These are phyloP conservation scores for Neuroterus valhalla DNA, from an alignment of 1,140 invertebrate species.

Conservation along the genomic window DNA sequence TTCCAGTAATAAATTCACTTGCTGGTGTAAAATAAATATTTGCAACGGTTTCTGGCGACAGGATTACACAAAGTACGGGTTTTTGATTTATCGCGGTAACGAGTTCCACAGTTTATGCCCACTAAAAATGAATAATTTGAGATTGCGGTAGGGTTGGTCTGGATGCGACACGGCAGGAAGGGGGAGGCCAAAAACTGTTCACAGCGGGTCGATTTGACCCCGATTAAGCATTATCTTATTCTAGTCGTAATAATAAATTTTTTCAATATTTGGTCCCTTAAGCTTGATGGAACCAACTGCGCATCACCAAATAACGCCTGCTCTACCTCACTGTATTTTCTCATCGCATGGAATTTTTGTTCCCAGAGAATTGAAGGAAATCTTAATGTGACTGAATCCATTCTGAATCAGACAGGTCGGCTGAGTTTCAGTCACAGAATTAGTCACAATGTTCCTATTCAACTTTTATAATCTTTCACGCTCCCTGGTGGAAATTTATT, in stretches of 20 bases:
- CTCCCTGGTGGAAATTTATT: too few relatives aligned
- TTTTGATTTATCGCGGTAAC: slow-evolving; percentile 55
- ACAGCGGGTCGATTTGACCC: slow-evolving; percentile 48
- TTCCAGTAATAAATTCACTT: slow-evolving; percentile 39
- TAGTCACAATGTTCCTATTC: too few relatives aligned
- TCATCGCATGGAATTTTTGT: too few relatives aligned
- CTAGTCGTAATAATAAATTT: slow-evolving; percentile 50
- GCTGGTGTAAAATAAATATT: slow-evolving; percentile 48
- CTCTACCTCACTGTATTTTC: too few relatives aligned
- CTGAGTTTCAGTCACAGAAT: too few relatives aligned
- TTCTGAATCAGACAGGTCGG: too few relatives aligned
- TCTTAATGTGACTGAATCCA: too few relatives aligned
- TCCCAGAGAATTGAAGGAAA: too few relatives aligned
- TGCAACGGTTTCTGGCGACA: slow-evolving; percentile 47
- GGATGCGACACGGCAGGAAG: slow-evolving; percentile 31
- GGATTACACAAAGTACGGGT: slow-evolving; percentile 48
- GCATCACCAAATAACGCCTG: background rate
- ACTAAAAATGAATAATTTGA: slow-evolving; percentile 55
- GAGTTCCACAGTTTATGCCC: slow-evolving; percentile 51
- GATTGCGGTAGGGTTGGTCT: slow-evolving; percentile 44
- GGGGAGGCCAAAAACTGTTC: slow-evolving; percentile 36
- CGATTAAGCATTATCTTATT: slow-evolving; percentile 53
- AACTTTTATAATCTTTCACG: too few relatives aligned
- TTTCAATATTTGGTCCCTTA: slow-evolving; percentile 35
- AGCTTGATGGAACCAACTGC: background rate